Percentiles rank a stretch among this genome's conserved stretches.
These are phyloP conservation scores for Microcebus griseorufus DNA, from an alignment of 2,113 vertebrate genomes.

Conservation along the genomic window DNA sequence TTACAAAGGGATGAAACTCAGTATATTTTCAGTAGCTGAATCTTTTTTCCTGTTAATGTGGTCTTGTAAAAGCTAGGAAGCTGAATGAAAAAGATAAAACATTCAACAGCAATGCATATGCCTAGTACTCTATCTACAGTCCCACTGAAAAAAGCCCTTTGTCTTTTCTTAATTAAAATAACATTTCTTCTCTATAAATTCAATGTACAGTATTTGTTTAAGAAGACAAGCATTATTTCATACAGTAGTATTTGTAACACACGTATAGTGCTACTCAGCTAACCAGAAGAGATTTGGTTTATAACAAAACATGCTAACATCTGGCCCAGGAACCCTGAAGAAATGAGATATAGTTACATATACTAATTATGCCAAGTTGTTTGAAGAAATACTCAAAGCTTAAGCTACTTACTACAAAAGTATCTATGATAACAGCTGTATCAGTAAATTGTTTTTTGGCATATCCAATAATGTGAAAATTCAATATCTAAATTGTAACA, in stretches of 20 bases:
- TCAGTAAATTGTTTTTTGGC: background rate
- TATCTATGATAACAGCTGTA: slow-evolving; percentile 32
- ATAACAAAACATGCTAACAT: background rate
- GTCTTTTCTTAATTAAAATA: slow-evolving; percentile 61
- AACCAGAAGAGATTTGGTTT: background rate
- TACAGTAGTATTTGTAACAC: background rate
- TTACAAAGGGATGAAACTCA: background rate
- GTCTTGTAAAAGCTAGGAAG: background rate
- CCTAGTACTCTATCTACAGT: background rate
- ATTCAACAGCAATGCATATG: background rate
- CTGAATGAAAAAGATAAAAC: slow-evolving; percentile 46
- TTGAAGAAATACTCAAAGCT: slow-evolving; percentile 31
- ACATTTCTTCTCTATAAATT: slow-evolving; percentile 30
- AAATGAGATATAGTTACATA: slow-evolving; percentile 34
- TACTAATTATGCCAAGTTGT: slow-evolving; percentile 28
- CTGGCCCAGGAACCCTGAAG: slow-evolving; percentile 27
- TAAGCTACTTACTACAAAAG: background rate
- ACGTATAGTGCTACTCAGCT: background rate
- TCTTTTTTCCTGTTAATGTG: background rate
- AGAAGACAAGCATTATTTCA: background rate
- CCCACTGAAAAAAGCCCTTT: background rate
- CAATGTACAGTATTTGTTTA: background rate
- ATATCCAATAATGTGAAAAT: background rate
- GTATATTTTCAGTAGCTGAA: background rate
- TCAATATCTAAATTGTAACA: background rate